Evolutionary conservation across 1,140 invertebrate species (phyloP), one percentile per base, ranked within the genome.

Genomic region (Plodia interpunctella): DNA sequence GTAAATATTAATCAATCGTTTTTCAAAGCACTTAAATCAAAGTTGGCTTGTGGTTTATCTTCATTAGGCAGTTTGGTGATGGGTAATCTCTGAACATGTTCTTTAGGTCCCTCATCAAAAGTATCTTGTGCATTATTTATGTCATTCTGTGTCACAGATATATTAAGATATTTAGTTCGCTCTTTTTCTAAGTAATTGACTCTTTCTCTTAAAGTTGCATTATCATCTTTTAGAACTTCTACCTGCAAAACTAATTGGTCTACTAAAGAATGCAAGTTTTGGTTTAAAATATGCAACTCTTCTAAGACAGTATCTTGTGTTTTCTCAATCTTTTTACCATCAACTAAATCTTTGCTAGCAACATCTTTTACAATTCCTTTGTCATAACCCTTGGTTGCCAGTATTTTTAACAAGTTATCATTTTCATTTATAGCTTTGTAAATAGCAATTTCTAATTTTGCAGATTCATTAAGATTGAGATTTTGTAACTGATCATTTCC

Each of bases 371-470:
- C 50, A 19, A 59, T 66, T 19, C 70, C 61, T 61, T 80, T 79
- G 44, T 74, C 57, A 15, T 70, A 55, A 49, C 73, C 70, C 60
- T 76, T 74, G 55, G 70, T 76, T 5, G 81, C 68, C 38, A 92
- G 74, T n/a, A 85, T 64, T 13, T 86, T 78, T 19, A 92, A 69
- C n/a, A 94, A 78, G 60, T 90, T 91, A 66, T 94, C 93, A 17
- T 92, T 91, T 72, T 93, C 92, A 68, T 93, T 91, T 60, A 94
- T 92, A 20, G 90, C 91, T 79, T 84, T 91, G 65, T 90, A 92
- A 74, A 92, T 92, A 18, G 88, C 90, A 52, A 91, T 73, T 66
- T 91, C 90, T 38, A 93, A 55, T 79, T 88, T 72, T 68, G 86
- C 62, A 71, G 80, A 63, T 80, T 92, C 56, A 90, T 87, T 72